A percentile compares a stretch with the other conserved stretches of the same genome.
Conservation (phyloP, 2,113 vertebrate genomes). For the Bubo bubo region DNA sequence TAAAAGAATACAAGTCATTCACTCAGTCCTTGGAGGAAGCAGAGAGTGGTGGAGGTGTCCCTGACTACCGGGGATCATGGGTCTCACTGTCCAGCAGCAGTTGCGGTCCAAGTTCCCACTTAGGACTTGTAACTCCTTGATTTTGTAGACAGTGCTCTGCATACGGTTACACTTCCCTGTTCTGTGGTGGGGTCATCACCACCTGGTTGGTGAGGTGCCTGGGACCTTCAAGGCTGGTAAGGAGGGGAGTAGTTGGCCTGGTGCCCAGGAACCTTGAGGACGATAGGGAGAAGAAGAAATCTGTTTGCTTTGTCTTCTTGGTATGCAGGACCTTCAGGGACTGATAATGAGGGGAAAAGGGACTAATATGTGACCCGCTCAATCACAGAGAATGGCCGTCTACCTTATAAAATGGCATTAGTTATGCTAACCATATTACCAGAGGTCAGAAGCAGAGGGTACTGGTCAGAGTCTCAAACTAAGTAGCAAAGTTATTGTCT, state of each 20-base stretch:
- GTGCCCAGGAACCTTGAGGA: background rate
- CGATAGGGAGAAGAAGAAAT: background rate
- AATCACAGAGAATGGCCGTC: background rate
- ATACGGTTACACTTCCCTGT: background rate
- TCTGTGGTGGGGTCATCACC: background rate
- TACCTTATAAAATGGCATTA: background rate
- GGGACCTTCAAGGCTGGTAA: background rate
- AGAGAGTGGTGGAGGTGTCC: background rate
- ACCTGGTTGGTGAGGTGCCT: background rate
- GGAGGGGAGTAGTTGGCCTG: background rate
- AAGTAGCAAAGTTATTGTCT: background rate
- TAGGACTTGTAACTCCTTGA: background rate
- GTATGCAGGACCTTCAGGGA: background rate
- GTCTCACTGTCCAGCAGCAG: background rate
- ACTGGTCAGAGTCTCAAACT: background rate
- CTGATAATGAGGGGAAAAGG: background rate
- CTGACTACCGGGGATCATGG: accelerated
- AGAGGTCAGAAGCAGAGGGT: background rate
- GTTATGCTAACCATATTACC: background rate
- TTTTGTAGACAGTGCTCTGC: background rate
- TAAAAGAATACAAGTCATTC: background rate
- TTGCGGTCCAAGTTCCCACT: background rate
- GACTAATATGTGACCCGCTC: accelerated
- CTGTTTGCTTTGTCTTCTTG: background rate
- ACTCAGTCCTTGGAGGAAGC: background rate